Conservation (phyloP, 2,888 invertebrate genomes). For the Sabatieria punctata region DNA sequence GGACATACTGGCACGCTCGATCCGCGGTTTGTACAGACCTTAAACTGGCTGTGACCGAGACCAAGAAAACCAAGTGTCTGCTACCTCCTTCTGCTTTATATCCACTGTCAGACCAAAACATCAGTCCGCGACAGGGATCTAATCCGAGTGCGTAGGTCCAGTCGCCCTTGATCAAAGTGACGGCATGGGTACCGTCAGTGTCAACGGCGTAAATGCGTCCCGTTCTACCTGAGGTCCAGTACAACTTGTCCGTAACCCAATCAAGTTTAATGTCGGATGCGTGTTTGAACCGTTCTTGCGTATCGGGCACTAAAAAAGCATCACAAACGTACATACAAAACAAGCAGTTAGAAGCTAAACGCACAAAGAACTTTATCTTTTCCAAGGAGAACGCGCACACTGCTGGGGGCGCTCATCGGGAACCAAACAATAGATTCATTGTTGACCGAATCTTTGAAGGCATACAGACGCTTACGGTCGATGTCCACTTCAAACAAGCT, state of each 20-base stretch:
- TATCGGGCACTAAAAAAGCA: background rate
- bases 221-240: constrained; percentile 91
- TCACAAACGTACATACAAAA: background rate
- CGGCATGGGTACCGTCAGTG: constrained; percentile 61
- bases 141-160: constrained; percentile 83
- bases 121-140: constrained; percentile 83
- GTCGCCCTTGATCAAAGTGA: constrained; percentile 81
- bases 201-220: constrained; percentile 89
- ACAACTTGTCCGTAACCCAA: constrained; percentile 91
- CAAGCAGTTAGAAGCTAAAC: too few species aligned
- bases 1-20: constrained; percentile 86
- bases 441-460: background rate
- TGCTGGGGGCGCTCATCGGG: constrained; percentile 27
- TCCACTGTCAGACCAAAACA: constrained; percentile 68
- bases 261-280: constrained; percentile 44
- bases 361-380: constrained; percentile 16
- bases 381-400: constrained; percentile 21
- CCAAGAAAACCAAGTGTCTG: too few species aligned
- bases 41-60: background rate
- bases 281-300: background rate
- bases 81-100: constrained; percentile 23
- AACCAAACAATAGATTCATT: constrained; percentile 25
- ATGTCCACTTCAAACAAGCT: constrained; percentile 28
- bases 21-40: constrained; percentile 41
- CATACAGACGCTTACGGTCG: constrained; percentile 1